These are phyloP conservation scores for Stylophora pistillata DNA, from an alignment of 64 coral and sea anemone genomes.

Conservation along the genomic window DNA sequence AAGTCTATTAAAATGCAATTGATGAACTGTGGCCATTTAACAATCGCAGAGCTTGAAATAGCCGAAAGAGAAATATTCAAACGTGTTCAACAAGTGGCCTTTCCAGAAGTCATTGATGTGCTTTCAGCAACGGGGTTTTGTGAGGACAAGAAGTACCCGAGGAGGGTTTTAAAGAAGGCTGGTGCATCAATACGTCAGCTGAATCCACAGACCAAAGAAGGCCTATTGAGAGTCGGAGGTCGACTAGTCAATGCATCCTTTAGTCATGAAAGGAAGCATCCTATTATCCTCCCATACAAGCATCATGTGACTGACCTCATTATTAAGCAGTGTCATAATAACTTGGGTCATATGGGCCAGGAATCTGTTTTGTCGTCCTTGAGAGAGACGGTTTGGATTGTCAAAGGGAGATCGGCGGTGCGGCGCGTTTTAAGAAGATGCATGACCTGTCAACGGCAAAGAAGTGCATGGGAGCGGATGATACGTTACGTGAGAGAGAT, in stretches of 20 bases:
- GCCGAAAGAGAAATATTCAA: conserved; percentile 32
- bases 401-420: too few relatives aligned
- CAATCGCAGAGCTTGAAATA: conserved; percentile 25
- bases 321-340: too few relatives aligned
- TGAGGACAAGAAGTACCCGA: not conserved
- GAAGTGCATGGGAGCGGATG: conserved; percentile 58
- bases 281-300: too few relatives aligned
- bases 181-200: conserved; percentile 8
- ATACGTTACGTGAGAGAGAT: not conserved
- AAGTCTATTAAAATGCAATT: conserved; percentile 12
- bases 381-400: too few relatives aligned
- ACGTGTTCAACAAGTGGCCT: too few relatives aligned
- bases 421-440: too few relatives aligned
- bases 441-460: too few relatives aligned
- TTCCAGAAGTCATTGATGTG: too few relatives aligned
- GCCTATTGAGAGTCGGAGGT: conserved; percentile 33
- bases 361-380: too few relatives aligned
- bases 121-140: too few relatives aligned
- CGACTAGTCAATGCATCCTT: conserved; percentile 33
- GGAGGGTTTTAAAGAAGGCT: not conserved
- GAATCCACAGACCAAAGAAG: conserved; percentile 22
- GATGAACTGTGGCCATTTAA: conserved; percentile 15
- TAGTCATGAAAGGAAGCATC: conserved; percentile 12
- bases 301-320: too few relatives aligned
- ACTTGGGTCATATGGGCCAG: too few relatives aligned